Base-by-base conservation (phyloP, 35 echinoderm and acorn worm species). In the Ptychodera flava region DNA sequence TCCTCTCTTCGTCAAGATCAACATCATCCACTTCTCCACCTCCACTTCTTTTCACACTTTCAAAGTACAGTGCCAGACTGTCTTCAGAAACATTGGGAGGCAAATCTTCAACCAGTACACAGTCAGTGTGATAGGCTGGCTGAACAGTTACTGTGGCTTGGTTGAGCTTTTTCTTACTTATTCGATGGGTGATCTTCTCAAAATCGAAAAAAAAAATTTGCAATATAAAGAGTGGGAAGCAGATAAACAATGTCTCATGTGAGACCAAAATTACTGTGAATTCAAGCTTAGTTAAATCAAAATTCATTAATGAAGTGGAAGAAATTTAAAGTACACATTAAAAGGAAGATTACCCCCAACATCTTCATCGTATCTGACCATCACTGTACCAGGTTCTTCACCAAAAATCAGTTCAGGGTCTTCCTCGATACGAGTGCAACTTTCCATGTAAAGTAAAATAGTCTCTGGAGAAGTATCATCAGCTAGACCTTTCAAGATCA, bases 21-120 rank as follows among this genome's bases (percentile, higher is more conserved):
- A 90, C 35, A 0, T 90, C 89, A 36, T 78, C 34, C 29, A 90
- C 83, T 37, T 28, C 16, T 31, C 89, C 77, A 31, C 89, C 89
- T 34, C 89, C 89, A 85, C 89, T 90, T 80, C 78, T 84, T 33
- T 37, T 30, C 29, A 38, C 33, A 78, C 81, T 90, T 31, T 90
- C 89, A 80, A 90, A 90, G 76, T 90, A 90, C 77, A 85, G 37
- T 76, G 37, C 78, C 1, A 90, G 34, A 16, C 77, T 52, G 0
- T 90, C 89, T 29, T 78, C 33, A 27, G 77, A 30, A 28, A 6
- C 35, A 1, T 35, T 31, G 31, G 32, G 82, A 35, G 82, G 15
- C 33, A 80, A 33, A 78, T 84, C 79, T 80, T 90, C 35, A 29
- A 90, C 83, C 32, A 90, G 33, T 30, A 90, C 64, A 28, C 38